These are phyloP conservation scores for Thripadectes ignobilis DNA, from an alignment of 2,797 vertebrate species.

Conservation along the genomic window DNA sequence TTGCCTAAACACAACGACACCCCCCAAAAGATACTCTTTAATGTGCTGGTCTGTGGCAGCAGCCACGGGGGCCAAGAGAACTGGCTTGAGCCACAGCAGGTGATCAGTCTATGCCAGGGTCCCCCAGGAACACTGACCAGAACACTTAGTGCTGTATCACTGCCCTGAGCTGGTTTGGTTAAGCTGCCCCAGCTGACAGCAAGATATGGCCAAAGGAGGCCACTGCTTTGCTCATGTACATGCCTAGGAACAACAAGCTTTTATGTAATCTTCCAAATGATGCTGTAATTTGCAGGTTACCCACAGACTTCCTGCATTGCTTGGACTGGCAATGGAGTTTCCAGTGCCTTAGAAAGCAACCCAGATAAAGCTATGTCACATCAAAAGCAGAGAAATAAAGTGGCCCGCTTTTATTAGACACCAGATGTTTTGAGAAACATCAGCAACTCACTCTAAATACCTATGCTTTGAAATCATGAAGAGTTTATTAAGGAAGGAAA, in stretches of 20 bases:
- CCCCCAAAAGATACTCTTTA: background rate
- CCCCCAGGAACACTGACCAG: background rate
- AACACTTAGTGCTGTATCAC: background rate
- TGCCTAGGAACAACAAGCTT: background rate
- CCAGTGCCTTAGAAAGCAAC: background rate
- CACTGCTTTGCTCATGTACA: background rate
- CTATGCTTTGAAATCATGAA: background rate
- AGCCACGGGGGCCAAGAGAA: background rate
- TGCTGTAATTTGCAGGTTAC: background rate
- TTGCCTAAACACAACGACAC: background rate
- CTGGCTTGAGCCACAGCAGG: background rate
- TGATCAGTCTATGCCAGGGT: background rate
- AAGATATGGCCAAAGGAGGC: background rate
- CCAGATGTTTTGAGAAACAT: background rate
- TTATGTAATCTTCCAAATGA: background rate
- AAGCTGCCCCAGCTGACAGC: background rate
- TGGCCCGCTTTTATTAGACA: background rate
- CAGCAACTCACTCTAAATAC: background rate
- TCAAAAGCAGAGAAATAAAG: background rate
- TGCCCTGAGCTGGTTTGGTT: background rate
- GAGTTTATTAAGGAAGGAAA: background rate
- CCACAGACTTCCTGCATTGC: background rate
- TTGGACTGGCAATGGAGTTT: background rate
- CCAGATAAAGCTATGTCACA: background rate
- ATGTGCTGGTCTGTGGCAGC: background rate